Evolutionary conservation across 2,113 vertebrate genomes (phyloP).

Genomic region (Neopipo cinnamomea): DNA sequence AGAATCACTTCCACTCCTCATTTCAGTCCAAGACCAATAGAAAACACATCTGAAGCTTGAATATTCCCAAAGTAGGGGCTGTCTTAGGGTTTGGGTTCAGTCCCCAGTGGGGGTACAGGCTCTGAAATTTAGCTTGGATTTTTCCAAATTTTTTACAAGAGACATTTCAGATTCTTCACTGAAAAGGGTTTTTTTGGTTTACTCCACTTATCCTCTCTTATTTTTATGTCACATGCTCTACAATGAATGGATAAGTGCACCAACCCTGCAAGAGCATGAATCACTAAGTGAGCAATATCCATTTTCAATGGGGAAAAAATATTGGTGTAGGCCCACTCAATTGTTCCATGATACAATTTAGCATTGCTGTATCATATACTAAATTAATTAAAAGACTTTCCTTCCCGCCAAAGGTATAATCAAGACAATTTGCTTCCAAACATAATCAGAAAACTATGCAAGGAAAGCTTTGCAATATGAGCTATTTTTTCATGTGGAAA

Average conservation of each 20-base stretch:
- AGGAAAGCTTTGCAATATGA: slow-evolving; percentile 67
- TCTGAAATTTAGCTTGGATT: neutral
- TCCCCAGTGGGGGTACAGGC: neutral
- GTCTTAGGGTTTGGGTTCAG: neutral
- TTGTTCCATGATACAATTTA: slow-evolving; percentile 65
- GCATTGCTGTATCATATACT: slow-evolving; percentile 46
- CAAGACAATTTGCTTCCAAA: slow-evolving; percentile 77
- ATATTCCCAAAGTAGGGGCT: neutral
- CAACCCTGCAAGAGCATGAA: slow-evolving; percentile 21
- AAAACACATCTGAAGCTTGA: neutral
- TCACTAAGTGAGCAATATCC: slow-evolving; percentile 47
- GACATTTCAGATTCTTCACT: neutral
- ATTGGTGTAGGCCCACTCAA: slow-evolving; percentile 34
- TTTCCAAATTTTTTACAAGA: neutral
- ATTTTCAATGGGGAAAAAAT: slow-evolving; percentile 43
- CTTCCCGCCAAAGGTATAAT: slow-evolving; percentile 72
- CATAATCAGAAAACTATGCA: slow-evolving; percentile 70
- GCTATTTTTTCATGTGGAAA: slow-evolving; percentile 72
- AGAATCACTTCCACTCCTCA: neutral
- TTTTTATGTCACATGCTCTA: neutral
- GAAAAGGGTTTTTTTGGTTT: neutral
- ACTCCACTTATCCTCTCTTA: neutral
- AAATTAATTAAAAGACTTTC: slow-evolving; percentile 76
- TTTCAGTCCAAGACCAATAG: neutral
- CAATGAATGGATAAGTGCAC: neutral